A percentile compares a stretch with the other conserved stretches of the same genome.
Evolutionary conservation across 2,797 vertebrate genomes (phyloP).

Genomic region (Lerista edwardsae): DNA sequence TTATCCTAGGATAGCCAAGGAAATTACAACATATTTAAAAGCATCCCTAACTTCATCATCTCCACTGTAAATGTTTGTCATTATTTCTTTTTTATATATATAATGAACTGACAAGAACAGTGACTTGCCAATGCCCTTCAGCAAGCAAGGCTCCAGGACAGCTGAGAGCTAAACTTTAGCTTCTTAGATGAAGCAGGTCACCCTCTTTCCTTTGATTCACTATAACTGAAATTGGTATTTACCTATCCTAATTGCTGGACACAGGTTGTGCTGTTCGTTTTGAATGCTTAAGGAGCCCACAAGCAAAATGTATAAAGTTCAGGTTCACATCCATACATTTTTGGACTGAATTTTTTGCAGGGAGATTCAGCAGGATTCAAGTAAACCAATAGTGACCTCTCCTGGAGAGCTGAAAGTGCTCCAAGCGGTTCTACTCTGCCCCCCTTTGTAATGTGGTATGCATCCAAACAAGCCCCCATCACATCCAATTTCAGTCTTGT

Average conservation of each 20-base stretch:
- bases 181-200: neutral
- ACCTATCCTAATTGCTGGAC: neutral
- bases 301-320: neutral
- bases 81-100: neutral
- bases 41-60: neutral
- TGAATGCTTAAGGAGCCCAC: neutral
- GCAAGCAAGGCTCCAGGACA: neutral
- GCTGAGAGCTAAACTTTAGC: neutral
- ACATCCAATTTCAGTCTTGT: neutral
- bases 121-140: neutral
- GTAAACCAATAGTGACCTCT: slow-evolving; percentile 58
- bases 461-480: neutral
- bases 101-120: neutral
- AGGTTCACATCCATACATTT: neutral
- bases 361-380: neutral
- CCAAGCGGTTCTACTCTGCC: slow-evolving; percentile 25
- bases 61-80: neutral
- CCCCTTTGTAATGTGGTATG: neutral
- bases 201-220: neutral
- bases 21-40: neutral
- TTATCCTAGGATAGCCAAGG: neutral
- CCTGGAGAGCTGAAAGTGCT: slow-evolving; percentile 45
- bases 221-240: neutral
- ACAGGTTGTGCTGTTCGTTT: too few relatives aligned
- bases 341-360: neutral